Base-by-base conservation (phyloP, 2,888 invertebrate genomes). In the Heliconius ismenius region DNA sequence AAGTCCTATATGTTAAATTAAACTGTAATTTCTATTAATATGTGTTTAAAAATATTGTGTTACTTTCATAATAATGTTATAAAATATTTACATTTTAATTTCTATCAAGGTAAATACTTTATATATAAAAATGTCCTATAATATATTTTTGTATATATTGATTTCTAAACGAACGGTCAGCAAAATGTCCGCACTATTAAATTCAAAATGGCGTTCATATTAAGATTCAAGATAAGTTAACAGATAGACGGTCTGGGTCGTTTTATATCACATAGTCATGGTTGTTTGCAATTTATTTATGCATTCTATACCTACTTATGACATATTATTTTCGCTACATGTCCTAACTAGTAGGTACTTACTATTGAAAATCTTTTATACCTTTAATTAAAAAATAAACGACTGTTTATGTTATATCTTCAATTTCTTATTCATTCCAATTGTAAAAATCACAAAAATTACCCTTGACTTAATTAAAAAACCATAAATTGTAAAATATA, bases 161-260 rank as follows among this genome's bases (percentile, higher is more conserved):
- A 75, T 60, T 43, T 74, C 64, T 64, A 49, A 65, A 64, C 69
- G 58, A 65, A 32, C 24, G 62, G 77, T 70, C 62, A 75, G 68
- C 68, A 77, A 79, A 74, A 75, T 75, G 73, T 76, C 70, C 65
- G 26, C 69, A 54, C 69, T 76, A 74, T 74, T 78, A 78, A 74
- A 73, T 78, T 76, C 78, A 78, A 79, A 79, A 78, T 78, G 75
- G 78, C 78, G 78, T 28, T 65, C 64, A 67, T 58, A 78, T 78
- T 79, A 76, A 78, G 79, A 79, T 79, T 36, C 26, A 54, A 74
- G 79, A 78, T 79, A 79, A 76, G 60, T 64, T 36, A 15, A 15
- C 69, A 60, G 74, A 77, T 77, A 67, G 74, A 78, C 65, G 73
- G 78, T 78, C 68, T 73, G 74, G 76, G 54, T 49, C n/a, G 28